phyloP scores from a whole-genome alignment of 2,888 invertebrate genomes.

The Drosophila monieri region DNA sequence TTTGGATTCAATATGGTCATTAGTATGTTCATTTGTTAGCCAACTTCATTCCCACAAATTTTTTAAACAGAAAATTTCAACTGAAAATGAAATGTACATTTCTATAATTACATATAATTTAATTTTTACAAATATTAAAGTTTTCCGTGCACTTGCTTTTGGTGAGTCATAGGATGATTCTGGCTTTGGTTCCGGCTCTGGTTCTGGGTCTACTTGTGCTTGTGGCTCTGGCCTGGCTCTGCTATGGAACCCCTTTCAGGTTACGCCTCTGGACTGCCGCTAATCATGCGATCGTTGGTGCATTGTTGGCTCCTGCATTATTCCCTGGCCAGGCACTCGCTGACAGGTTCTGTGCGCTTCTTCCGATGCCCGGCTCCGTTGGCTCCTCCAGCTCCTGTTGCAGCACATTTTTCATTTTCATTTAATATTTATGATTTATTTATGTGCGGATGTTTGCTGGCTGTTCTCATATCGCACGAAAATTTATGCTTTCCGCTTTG shows the following conservation, averaged over 20 bases:
- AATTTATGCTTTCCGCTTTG: conserved; percentile 77
- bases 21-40: not conserved
- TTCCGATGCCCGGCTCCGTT: conserved; percentile 33
- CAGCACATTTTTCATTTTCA: conserved; percentile 76
- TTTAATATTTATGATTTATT: conserved; percentile 80
- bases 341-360: conserved; percentile 76
- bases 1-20: not conserved
- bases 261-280: conserved; percentile 55
- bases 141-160: conserved; percentile 4
- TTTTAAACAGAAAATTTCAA: no score
- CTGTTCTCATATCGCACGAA: conserved; percentile 73
- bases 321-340: conserved; percentile 51
- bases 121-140: not conserved
- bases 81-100: no score
- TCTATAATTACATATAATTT: not conserved
- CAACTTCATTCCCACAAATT: no score
- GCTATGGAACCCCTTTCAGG: not conserved
- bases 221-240: not conserved
- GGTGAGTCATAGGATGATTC: conserved; percentile 16
- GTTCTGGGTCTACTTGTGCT: conserved; percentile 2
- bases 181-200: conserved; percentile 11
- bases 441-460: conserved; percentile 79
- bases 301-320: conserved; percentile 60
- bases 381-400: conserved; percentile 7
- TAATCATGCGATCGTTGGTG: conserved; percentile 74